phyloP scores from a whole-genome alignment of 1,140 invertebrate genomes.

The Bombus consobrinus region DNA sequence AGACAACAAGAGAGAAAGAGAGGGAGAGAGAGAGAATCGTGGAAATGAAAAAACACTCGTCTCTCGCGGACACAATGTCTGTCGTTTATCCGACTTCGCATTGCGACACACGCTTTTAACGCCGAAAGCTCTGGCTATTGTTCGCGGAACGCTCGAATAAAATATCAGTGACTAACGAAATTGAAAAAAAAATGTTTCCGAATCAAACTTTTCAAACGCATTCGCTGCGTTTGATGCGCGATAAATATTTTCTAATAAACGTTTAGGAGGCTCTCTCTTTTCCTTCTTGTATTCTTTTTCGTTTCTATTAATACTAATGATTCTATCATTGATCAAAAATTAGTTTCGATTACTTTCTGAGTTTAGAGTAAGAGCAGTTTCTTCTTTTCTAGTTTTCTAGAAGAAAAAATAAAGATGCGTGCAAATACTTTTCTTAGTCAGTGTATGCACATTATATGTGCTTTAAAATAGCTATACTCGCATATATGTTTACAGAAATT shows the following conservation, averaged over 20 bases:
- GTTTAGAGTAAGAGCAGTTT: no score
- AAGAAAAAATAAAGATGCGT: no score
- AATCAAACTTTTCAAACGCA: neutral
- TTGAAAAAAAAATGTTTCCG: neutral
- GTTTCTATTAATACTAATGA: no score
- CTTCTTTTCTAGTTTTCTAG: no score
- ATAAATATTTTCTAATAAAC: neutral
- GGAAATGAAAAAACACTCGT: slow-evolving; percentile 32
- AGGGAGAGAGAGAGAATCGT: neutral
- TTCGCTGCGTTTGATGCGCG: neutral
- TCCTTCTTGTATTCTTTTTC: no score
- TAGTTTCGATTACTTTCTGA: no score
- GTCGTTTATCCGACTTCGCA: slow-evolving; percentile 24
- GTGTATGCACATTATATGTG: no score
- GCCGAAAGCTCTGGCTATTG: slow-evolving; percentile 20
- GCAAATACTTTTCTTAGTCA: no score
- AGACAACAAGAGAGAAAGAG: neutral
- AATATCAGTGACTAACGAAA: slow-evolving; percentile 15
- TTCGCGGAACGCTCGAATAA: slow-evolving; percentile 3
- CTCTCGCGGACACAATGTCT: slow-evolving; percentile 14
- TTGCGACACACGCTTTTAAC: slow-evolving; percentile 23
- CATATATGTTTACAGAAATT: no score
- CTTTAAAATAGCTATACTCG: no score
- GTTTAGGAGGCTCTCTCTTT: neutral
- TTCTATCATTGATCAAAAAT: no score